Conservation (phyloP, 2,113 vertebrate species). For the Cariama cristata region DNA sequence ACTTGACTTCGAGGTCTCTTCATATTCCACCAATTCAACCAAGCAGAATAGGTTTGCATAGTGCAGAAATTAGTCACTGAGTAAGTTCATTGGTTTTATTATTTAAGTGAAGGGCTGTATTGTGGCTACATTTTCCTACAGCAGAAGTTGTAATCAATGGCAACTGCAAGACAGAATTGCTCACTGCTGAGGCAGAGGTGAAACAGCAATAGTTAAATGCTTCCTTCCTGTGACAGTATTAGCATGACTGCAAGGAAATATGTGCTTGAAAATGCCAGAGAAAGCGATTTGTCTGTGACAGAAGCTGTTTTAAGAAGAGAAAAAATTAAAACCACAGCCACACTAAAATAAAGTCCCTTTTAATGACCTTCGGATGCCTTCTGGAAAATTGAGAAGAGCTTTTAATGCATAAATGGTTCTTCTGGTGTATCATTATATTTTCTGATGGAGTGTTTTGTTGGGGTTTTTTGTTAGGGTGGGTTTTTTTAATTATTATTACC, state of each 20-base stretch:
- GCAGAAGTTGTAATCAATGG: background rate
- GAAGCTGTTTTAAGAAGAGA: slow-evolving; percentile 43
- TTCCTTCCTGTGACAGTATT: slow-evolving; percentile 44
- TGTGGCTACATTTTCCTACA: background rate
- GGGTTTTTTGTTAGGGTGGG: background rate
- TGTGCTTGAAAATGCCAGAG: slow-evolving; percentile 39
- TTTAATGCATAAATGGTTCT: slow-evolving; percentile 30
- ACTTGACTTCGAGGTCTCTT: background rate
- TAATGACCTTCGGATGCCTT: slow-evolving; percentile 60
- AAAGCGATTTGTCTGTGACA: slow-evolving; percentile 66
- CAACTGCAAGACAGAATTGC: background rate
- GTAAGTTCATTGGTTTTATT: background rate
- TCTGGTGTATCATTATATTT: slow-evolving; percentile 48
- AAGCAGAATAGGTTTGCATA: background rate
- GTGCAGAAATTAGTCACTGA: background rate
- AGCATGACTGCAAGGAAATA: slow-evolving; percentile 54
- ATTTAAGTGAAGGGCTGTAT: background rate
- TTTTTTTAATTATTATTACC: background rate
- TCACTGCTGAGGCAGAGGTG: background rate
- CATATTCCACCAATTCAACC: background rate
- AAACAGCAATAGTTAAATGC: slow-evolving; percentile 38
- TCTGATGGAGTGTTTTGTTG: slow-evolving; percentile 12
- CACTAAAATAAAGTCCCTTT: slow-evolving; percentile 58
- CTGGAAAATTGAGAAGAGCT: slow-evolving; percentile 37
- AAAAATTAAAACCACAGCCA: slow-evolving; percentile 64